These are phyloP conservation scores for Capricornis sumatraensis DNA, from an alignment of 2,113 vertebrate species.

Conservation along the genomic window DNA sequence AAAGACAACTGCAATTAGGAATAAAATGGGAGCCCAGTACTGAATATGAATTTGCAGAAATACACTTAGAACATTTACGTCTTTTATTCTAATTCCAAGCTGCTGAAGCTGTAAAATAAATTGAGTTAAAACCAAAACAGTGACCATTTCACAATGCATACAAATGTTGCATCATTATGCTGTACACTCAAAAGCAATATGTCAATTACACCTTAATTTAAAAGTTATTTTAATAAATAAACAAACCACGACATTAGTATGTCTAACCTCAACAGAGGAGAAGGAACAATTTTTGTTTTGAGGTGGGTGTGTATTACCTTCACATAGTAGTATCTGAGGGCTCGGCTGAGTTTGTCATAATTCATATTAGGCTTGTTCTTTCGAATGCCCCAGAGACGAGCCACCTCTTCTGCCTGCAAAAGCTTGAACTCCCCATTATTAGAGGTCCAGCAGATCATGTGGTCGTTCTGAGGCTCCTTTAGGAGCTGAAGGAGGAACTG, in stretches of 20 bases:
- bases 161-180: neutral
- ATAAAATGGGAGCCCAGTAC: neutral
- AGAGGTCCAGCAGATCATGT: constrained; percentile 97
- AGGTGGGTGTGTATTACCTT: constrained; percentile 84
- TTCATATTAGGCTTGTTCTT: constrained; percentile 99
- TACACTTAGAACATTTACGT: neutral
- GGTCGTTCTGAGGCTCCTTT: constrained; percentile 91
- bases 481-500: constrained; percentile 99
- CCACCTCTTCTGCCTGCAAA: constrained; percentile 97
- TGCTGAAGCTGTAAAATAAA: neutral
- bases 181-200: neutral
- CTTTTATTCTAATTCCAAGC: neutral
- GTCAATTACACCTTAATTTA: neutral
- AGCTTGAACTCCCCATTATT: constrained; percentile 97
- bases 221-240: neutral
- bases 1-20: neutral
- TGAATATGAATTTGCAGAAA: neutral
- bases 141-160: neutral
- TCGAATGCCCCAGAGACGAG: constrained; percentile 95
- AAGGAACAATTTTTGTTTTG: constrained; percentile 41
- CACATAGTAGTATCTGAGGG: constrained; percentile 98
- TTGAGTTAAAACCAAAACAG: neutral
- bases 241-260: neutral
- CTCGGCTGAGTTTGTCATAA: constrained; percentile 98
- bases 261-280: constrained; percentile 2